Evolutionary conservation across 1,140 invertebrate species (phyloP).

Genomic region (Drosophila mauritiana): DNA sequence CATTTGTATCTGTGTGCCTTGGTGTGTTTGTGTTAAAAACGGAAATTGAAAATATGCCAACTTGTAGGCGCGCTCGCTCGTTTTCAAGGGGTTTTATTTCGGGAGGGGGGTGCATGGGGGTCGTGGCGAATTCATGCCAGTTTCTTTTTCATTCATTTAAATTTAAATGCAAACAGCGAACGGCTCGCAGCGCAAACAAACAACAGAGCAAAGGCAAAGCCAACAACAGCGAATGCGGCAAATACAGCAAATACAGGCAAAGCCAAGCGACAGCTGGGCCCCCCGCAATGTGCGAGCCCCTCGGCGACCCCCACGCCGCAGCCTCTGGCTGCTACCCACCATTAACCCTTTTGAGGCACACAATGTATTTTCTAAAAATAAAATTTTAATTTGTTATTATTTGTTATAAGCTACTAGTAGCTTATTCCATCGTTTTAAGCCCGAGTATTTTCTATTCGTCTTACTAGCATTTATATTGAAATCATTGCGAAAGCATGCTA

Average conservation of each 20-base stretch:
- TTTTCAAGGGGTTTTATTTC: conserved; percentile 24
- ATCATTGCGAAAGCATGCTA: background rate
- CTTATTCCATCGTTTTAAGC: no score
- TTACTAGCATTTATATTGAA: background rate
- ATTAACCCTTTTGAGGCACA: conserved; percentile 16
- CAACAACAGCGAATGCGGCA: conserved; percentile 21
- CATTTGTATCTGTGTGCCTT: conserved; percentile 12
- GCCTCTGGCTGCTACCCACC: conserved; percentile 12
- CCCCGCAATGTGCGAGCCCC: conserved; percentile 46
- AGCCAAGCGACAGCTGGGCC: conserved; percentile 37
- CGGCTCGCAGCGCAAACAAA: conserved; percentile 49
- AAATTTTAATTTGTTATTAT: background rate
- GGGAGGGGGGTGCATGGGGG: conserved; percentile 27
- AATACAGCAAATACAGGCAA: conserved; percentile 25
- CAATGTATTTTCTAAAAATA: background rate
- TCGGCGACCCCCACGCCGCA: conserved; percentile 5
- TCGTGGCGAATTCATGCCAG: conserved; percentile 75
- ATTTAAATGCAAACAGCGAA: conserved; percentile 77
- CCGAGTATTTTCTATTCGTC: no score
- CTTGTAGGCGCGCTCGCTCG: conserved; percentile 83
- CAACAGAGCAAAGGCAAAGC: conserved; percentile 37
- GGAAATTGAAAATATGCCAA: conserved; percentile 85
- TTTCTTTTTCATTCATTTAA: conserved; percentile 82
- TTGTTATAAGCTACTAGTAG: background rate
- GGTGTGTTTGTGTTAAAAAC: conserved; percentile 72